A percentile compares a stretch with the other conserved stretches of the same genome.
phyloP scores from a whole-genome alignment of 2,797 vertebrate species.

The Sphenodon punctatus region DNA sequence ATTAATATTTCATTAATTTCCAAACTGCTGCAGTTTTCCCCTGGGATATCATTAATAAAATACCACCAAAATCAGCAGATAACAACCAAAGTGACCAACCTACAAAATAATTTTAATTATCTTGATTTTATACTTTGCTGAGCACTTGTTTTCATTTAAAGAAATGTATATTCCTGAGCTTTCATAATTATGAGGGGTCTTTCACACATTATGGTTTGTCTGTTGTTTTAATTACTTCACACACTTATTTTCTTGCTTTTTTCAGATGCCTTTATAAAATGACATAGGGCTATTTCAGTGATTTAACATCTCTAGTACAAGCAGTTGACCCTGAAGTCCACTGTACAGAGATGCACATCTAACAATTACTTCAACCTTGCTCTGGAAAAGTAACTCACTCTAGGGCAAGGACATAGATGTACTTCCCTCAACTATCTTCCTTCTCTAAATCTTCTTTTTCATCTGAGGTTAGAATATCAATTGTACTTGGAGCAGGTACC shows the following conservation, averaged over 20 bases:
- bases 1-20: slow-evolving; percentile 79
- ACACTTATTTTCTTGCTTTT: not conserved
- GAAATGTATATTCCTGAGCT: slow-evolving; percentile 57
- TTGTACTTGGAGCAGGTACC: not conserved
- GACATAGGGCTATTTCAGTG: not conserved
- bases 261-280: slow-evolving; percentile 8
- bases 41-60: slow-evolving; percentile 84
- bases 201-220: slow-evolving; percentile 40
- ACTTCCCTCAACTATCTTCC: not conserved
- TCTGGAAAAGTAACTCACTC: not conserved
- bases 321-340: accelerated
- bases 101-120: slow-evolving; percentile 76
- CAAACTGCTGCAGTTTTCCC: slow-evolving; percentile 73
- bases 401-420: not conserved
- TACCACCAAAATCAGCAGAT: slow-evolving; percentile 79
- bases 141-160: slow-evolving; percentile 54
- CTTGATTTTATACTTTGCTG: slow-evolving; percentile 60
- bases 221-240: slow-evolving; percentile 66
- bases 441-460: not conserved
- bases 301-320: not conserved
- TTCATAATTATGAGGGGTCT: slow-evolving; percentile 64
- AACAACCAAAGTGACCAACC: slow-evolving; percentile 74
- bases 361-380: not conserved
- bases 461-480: not conserved
- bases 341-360: not conserved